Evolutionary conservation across 2,113 vertebrate genomes (phyloP), one percentile per base, ranked within the genome.

Genomic region (Prionailurus viverrinus): DNA sequence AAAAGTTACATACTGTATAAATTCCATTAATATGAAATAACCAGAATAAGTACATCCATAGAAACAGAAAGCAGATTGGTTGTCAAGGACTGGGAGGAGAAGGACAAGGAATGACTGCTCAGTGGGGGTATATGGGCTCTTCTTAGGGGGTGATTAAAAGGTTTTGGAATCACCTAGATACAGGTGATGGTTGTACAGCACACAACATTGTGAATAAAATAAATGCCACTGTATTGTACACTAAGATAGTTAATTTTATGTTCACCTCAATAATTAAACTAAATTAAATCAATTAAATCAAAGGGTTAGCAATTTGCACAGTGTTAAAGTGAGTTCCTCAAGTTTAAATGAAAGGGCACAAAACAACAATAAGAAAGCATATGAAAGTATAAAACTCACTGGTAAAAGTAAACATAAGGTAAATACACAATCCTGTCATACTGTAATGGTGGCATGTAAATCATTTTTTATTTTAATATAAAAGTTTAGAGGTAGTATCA

Each of bases 221-320:
- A 89, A 85, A 86, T 86, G 25, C 8, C 33, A 74, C 21, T 48
- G 4, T 31, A 86, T 55, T 88, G 2, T 19, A 73, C 7, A 66
- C 51, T 76, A 21, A 84, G 73, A 65, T 79, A 25, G 14, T 23
- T 69, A 21, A 33, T n/a, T 93, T 78, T 76, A 71, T 81, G 12
- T 51, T 79, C 39, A 86, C 15, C 16, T 82, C 74, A 78, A 36
- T 71, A 78, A 48, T 78, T 73, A 73, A 73, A 73, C 23, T 41
- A 76, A 94, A 63, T 68, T 78, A 74, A 82, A 69, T 66, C 61
- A 41, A 71, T 66, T 68, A 48, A 95, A 66, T 89, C 63, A n/a
- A 33, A 68, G 83, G 16, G 8, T 63, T 48, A 53, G 25, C n/a
- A 80, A 73, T 13, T 41, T 53, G 19, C 12, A 53, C 21, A 78